These are phyloP conservation scores for Brenthis hecate DNA, from an alignment of 2,888 invertebrate genomes.

Conservation along the genomic window DNA sequence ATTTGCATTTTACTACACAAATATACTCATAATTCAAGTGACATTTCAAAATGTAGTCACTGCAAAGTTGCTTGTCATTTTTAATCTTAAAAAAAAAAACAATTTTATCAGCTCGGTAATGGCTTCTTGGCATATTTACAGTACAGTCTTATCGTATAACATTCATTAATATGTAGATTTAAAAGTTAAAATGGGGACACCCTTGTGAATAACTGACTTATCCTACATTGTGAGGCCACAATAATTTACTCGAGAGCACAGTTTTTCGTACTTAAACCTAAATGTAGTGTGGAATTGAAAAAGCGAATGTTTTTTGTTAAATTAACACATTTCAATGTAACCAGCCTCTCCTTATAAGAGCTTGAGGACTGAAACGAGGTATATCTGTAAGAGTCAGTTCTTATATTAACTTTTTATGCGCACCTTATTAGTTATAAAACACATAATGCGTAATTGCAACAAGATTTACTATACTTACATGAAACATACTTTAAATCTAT, in stretches of 20 bases:
- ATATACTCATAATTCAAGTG: slow-evolving; percentile 13
- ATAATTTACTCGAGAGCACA: slow-evolving; percentile 11
- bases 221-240: slow-evolving; percentile 36
- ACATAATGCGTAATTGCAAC: slow-evolving; percentile 16
- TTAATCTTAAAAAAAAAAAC: slow-evolving; percentile 31
- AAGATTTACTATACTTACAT: slow-evolving; percentile 1
- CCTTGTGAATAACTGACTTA: slow-evolving; percentile 38
- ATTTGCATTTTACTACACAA: slow-evolving; percentile 23
- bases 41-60: slow-evolving; percentile 9
- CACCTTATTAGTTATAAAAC: slow-evolving; percentile 21
- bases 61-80: slow-evolving; percentile 20
- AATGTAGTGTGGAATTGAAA: slow-evolving; percentile 33
- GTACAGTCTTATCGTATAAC: slow-evolving; percentile 39
- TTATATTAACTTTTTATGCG: slow-evolving; percentile 22
- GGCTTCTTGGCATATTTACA: slow-evolving; percentile 34
- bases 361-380: slow-evolving; percentile 30
- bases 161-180: slow-evolving; percentile 47
- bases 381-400: slow-evolving; percentile 38
- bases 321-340: slow-evolving; percentile 27
- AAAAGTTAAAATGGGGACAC: slow-evolving; percentile 42
- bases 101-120: slow-evolving; percentile 40
- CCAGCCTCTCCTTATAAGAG: slow-evolving; percentile 32
- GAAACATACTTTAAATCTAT: background rate
- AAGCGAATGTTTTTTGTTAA: slow-evolving; percentile 30
- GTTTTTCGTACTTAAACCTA: slow-evolving; percentile 22